Evolutionary conservation across 1,140 invertebrate species (phyloP).

Genomic region (Drosophila punjabiensis): DNA sequence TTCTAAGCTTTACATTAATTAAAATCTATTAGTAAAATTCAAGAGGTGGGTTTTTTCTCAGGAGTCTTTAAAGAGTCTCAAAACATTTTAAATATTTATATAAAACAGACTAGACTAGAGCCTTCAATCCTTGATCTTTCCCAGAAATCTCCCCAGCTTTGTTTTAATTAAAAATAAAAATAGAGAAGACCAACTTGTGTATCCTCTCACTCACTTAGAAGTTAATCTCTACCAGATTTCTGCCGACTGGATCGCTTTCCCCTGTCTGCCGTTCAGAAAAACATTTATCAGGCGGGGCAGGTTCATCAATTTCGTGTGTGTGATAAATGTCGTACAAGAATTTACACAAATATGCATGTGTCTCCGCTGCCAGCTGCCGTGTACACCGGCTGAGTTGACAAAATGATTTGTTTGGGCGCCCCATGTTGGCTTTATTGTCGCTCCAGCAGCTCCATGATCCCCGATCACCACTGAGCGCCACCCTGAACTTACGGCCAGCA

Average conservation of each 20-base stretch:
- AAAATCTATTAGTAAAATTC: no score
- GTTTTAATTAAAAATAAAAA: slow-evolving; percentile 11
- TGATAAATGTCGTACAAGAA: slow-evolving; percentile 81
- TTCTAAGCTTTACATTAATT: background rate
- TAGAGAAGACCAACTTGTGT: background rate
- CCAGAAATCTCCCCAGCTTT: background rate
- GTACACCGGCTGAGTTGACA: slow-evolving; percentile 59
- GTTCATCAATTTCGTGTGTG: slow-evolving; percentile 72
- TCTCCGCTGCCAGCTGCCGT: slow-evolving; percentile 51
- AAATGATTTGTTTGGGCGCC: slow-evolving; percentile 74
- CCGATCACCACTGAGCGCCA: slow-evolving; percentile 63
- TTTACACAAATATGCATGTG: slow-evolving; percentile 70
- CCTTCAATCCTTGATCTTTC: slow-evolving; percentile 1
- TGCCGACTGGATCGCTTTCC: slow-evolving; percentile 18
- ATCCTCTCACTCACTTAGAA: slow-evolving; percentile 33
- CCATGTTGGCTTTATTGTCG: slow-evolving; percentile 34
- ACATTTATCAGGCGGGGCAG: slow-evolving; percentile 54
- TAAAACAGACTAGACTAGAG: background rate
- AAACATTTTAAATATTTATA: background rate
- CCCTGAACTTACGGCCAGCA: slow-evolving; percentile 68
- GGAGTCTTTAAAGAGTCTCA: background rate
- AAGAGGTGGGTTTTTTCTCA: no score
- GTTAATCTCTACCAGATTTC: slow-evolving; percentile 22
- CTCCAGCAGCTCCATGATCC: slow-evolving; percentile 25
- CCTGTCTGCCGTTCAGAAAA: slow-evolving; percentile 13